Evolutionary conservation across 1,140 invertebrate genomes (phyloP), one percentile per base, ranked within the genome.

Genomic region (Seison nebaliae): DNA sequence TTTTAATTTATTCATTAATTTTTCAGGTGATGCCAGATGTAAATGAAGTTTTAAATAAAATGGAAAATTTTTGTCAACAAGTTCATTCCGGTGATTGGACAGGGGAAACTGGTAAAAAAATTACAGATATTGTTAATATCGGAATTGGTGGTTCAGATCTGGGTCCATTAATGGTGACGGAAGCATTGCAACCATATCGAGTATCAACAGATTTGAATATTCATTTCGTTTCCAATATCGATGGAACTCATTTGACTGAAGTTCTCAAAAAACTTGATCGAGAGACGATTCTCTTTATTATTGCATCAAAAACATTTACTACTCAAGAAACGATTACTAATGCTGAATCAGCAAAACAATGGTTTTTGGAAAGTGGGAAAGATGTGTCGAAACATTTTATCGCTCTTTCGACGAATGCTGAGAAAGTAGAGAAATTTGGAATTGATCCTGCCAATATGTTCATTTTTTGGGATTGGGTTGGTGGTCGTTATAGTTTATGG

Each of bases 391-490:
- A 81, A 52, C 91, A 98, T 63, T 98, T 98, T 62, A 83, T 94
- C 7, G 91, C 91, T 19, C 57, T 98, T 3, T 94, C 84, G 7
- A 98, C 91, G 0, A 96, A 96, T 57, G 70, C 61, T 19, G 55
- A 61, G 49, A 62, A 88, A 62, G 83, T 91, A 0, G 76, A 72
- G 20, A 80, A 79, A 38, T 96, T 96, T 63, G 91, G 91, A 16
- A 98, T 98, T 47, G 74, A 88, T 56, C 68, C 77, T 45, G 71
- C 73, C 39, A 96, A 96, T 53, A 96, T 96, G 80, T 98, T 98
- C 65, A 83, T 74, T 31, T 96, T 98, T 59, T 98, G 91, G 88
- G 88, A 98, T 62, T 98, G 86, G 83, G 88, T 98, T 40, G 91
- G 88, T 32, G 91, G 88, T 46, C 69, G 86, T 51, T 91, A 88